Evolutionary conservation across 1,140 invertebrate genomes (phyloP).

Genomic region (Himalopsyche phryganea): DNA sequence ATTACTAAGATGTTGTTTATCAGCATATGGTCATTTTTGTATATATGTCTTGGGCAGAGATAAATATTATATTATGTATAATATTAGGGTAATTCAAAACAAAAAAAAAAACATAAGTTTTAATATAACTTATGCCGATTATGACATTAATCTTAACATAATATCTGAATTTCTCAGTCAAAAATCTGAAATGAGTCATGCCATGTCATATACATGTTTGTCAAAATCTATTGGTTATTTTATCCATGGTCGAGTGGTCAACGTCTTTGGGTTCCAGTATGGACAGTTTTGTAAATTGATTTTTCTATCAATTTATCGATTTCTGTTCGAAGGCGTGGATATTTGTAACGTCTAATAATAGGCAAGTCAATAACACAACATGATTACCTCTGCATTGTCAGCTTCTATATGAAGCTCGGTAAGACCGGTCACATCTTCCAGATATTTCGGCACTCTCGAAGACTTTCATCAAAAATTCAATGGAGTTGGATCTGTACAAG

Average conservation of each 20-base stretch:
- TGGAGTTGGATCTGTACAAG: constrained; percentile 64
- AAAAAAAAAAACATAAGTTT: not conserved
- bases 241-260: no score
- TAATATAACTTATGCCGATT: not conserved
- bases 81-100: not conserved
- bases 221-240: no score
- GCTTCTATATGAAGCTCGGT: constrained; percentile 67
- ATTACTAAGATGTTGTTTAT: not conserved
- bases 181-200: no score
- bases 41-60: not conserved
- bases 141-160: not conserved
- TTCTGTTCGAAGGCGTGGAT: no score
- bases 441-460: constrained; percentile 80
- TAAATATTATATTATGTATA: not conserved
- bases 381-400: constrained; percentile 61
- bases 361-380: no score
- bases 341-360: no score
- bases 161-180: no score
- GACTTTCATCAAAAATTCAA: constrained; percentile 78
- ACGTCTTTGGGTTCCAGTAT: no score
- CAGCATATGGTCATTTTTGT: not conserved
- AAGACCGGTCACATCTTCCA: constrained; percentile 86
- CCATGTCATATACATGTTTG: no score
- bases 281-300: no score
- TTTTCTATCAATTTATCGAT: no score